Conservation (phyloP, 2,888 invertebrate genomes). For the Epistrophella euchroma region DNA sequence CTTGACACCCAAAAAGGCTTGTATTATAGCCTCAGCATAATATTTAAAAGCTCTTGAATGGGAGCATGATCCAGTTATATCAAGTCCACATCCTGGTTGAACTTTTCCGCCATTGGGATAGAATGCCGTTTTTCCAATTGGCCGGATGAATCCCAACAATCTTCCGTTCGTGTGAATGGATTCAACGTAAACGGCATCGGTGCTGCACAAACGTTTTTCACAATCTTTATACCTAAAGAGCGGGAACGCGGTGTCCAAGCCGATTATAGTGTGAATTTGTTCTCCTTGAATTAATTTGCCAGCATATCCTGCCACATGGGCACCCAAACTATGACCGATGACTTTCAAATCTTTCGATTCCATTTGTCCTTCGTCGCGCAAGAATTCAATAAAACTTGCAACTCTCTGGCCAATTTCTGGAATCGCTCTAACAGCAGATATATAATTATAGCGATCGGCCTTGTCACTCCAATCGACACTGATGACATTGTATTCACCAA, state of each 20-base stretch:
- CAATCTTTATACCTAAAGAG: constrained; percentile 78
- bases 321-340: constrained; percentile 87
- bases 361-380: constrained; percentile 84
- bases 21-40: constrained; percentile 83
- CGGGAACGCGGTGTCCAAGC: constrained; percentile 81
- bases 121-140: constrained; percentile 84
- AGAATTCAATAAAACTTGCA: constrained; percentile 80
- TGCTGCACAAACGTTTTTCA: constrained; percentile 78
- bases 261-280: constrained; percentile 86
- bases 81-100: constrained; percentile 85
- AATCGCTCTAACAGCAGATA: constrained; percentile 84
- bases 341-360: constrained; percentile 84
- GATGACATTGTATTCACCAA: constrained; percentile 86
- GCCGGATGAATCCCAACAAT: constrained; percentile 79
- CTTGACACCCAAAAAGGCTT: constrained; percentile 79
- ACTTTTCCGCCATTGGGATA: constrained; percentile 85
- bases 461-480: constrained; percentile 87
- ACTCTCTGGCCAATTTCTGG: constrained; percentile 78
- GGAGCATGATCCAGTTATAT: constrained; percentile 82
- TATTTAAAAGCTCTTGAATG: constrained; percentile 83
- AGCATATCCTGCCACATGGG: constrained; percentile 86
- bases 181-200: constrained; percentile 82
- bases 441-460: constrained; percentile 85
- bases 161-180: constrained; percentile 81
- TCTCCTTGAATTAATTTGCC: constrained; percentile 85